phyloP scores from a whole-genome alignment of 2,888 invertebrate genomes.

The Parnassius glacialis region DNA sequence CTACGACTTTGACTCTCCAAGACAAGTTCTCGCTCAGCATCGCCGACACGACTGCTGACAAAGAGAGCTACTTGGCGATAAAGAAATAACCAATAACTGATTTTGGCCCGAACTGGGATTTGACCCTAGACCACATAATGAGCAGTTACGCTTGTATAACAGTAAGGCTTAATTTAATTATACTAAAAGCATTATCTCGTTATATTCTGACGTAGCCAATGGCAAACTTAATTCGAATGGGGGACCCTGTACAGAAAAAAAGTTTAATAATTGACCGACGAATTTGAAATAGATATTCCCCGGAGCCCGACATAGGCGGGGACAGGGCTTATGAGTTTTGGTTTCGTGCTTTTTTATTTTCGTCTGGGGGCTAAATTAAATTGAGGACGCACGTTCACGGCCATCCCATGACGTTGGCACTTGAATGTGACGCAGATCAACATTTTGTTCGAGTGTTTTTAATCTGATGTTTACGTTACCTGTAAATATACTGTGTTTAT shows the following conservation, averaged over 20 bases:
- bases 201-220: slow-evolving; percentile 40
- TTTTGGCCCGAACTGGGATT: no score
- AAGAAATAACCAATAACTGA: no score
- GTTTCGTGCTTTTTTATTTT: slow-evolving; percentile 52
- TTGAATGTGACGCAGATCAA: background rate
- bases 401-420: slow-evolving; percentile 26
- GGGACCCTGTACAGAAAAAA: slow-evolving; percentile 45
- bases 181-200: background rate
- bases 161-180: background rate
- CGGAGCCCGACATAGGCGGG: slow-evolving; percentile 59
- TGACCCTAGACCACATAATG: no score
- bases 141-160: no score
- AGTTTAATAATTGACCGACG: slow-evolving; percentile 57
- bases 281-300: slow-evolving; percentile 55
- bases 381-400: slow-evolving; percentile 45
- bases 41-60: no score
- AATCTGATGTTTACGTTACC: no score
- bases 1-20: no score
- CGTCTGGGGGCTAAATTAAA: slow-evolving; percentile 72
- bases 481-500: no score
- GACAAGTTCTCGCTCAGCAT: no score
- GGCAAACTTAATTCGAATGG: slow-evolving; percentile 53
- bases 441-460: background rate
- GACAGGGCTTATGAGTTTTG: slow-evolving; percentile 62
- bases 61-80: no score